A percentile compares a stretch with the other conserved stretches of the same genome.
These are phyloP conservation scores for Coronaproctus castanopsis DNA, from an alignment of 2,888 invertebrate species.

Conservation along the genomic window DNA sequence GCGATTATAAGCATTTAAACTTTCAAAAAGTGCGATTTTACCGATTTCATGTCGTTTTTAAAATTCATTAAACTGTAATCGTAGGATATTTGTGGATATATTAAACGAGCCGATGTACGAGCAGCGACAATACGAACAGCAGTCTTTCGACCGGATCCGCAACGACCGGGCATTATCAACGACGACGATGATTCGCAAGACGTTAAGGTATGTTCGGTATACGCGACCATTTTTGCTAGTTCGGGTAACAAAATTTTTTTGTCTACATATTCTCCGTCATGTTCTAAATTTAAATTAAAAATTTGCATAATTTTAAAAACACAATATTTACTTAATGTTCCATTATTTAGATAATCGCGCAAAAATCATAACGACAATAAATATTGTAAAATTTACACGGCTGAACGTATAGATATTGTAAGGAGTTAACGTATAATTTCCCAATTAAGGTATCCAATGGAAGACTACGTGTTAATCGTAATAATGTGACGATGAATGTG, in stretches of 20 bases:
- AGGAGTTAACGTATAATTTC: too few species aligned
- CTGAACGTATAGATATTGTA: too few species aligned
- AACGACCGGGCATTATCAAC: constrained; percentile 48
- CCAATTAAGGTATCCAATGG: too few species aligned
- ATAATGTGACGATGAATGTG: too few species aligned
- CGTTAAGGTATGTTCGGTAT: constrained; percentile 40
- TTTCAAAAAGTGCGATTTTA: too few species aligned
- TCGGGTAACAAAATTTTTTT: constrained; percentile 40
- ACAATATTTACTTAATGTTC: too few species aligned
- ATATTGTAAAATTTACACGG: too few species aligned
- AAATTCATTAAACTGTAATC: constrained; percentile 43
- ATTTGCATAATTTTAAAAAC: background rate
- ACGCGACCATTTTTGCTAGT: constrained; percentile 40
- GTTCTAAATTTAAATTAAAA: constrained; percentile 7
- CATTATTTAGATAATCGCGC: too few species aligned
- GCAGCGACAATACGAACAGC: constrained; percentile 53
- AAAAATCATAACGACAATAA: too few species aligned
- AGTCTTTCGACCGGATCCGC: constrained; percentile 62
- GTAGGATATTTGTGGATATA: constrained; percentile 32
- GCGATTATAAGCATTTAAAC: too few species aligned
- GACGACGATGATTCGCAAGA: constrained; percentile 40
- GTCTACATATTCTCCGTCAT: constrained; percentile 14
- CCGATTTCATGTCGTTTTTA: constrained; percentile 55
- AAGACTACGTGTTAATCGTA: too few species aligned
- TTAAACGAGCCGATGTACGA: constrained; percentile 42